Base-by-base conservation (phyloP, 1,140 invertebrate species). In the Harpegnathos saltator region DNA sequence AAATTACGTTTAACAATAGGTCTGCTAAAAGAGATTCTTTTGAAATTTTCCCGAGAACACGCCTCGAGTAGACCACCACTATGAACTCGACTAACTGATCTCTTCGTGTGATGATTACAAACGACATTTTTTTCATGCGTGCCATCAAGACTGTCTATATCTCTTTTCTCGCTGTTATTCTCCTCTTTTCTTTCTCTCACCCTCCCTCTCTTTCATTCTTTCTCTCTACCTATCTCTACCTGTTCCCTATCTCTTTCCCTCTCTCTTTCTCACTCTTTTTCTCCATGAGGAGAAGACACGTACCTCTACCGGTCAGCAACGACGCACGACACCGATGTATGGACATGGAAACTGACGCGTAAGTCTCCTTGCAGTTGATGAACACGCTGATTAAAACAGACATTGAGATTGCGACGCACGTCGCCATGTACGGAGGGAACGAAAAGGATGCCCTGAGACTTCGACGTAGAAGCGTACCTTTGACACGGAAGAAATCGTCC, bases 371-470 rank as follows among this genome's bases (percentile, higher is more conserved):
- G 78, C 95, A 98, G 97, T 95, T 98, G 92, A 95, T 98, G 95
- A 96, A 96, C 91, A 96, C 97, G 91, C 96, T 97, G 83, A 95
- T 98, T 95, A 97, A 97, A 96, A 97, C 96, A 89, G 97, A 97
- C 94, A 95, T 97, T 92, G 95, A 95, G 91, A 95, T 95, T 78
- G 96, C 97, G 58, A 95, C 97, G 83, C 95, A 96, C 94, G 93
- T 95, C 84, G 92, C 92, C 87, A 94, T 94, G 92, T 95, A 89
- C 92, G 95, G 94, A 91, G 94, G 93, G 86, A 93, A 91, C 1
- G 81, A 93, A 89, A 92, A 93, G 91, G 94, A 94, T 83, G 94
- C 94, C 74, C 89, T 94, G 80, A 91, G 90, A 84, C 90, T 94
- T 26, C 93, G 93, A 84, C 93, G 93, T 74, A 91, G 91, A 86